Evolutionary conservation across 1,140 invertebrate species (phyloP).

Genomic region (Magallana gigas): DNA sequence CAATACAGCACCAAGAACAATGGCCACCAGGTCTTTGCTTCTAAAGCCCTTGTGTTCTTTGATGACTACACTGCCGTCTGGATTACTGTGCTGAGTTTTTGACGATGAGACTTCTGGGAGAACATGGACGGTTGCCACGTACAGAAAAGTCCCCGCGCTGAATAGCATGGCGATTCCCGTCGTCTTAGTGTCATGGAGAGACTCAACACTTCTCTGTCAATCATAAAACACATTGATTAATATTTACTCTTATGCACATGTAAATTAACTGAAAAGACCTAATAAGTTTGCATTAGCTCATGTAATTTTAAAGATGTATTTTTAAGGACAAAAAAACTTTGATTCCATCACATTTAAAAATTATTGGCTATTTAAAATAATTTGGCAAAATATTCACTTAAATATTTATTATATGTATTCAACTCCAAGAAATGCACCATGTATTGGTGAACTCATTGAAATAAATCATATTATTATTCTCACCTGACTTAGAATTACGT

Average conservation of each 20-base stretch:
- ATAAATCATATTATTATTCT: not conserved
- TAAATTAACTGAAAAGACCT: too few relatives aligned
- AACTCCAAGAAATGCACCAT: too few relatives aligned
- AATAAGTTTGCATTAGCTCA: too few relatives aligned
- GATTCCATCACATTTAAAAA: too few relatives aligned
- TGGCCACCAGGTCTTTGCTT: conserved; percentile 88
- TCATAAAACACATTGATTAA: conserved; percentile 58
- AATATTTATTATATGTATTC: too few relatives aligned
- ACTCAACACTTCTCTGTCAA: conserved; percentile 77
- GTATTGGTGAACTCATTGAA: too few relatives aligned
- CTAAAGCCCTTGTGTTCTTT: conserved; percentile 83
- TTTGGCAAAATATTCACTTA: too few relatives aligned
- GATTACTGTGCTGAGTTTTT: conserved; percentile 66
- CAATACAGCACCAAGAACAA: conserved; percentile 91
- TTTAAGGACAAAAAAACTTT: too few relatives aligned
- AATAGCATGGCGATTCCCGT: conserved; percentile 98
- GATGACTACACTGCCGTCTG: conserved; percentile 81
- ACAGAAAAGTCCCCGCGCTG: conserved; percentile 98
- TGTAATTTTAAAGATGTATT: too few relatives aligned
- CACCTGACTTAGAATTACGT: conserved; percentile 93
- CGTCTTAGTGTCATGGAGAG: conserved; percentile 90
- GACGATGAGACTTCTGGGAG: conserved; percentile 90
- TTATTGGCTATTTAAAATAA: too few relatives aligned
- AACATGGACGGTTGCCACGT: conserved; percentile 99
- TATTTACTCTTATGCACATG: too few relatives aligned